A percentile compares a stretch with the other conserved stretches of the same genome.
These are phyloP conservation scores for Dynastes tityus DNA, from an alignment of 2,888 invertebrate species.

Conservation along the genomic window DNA sequence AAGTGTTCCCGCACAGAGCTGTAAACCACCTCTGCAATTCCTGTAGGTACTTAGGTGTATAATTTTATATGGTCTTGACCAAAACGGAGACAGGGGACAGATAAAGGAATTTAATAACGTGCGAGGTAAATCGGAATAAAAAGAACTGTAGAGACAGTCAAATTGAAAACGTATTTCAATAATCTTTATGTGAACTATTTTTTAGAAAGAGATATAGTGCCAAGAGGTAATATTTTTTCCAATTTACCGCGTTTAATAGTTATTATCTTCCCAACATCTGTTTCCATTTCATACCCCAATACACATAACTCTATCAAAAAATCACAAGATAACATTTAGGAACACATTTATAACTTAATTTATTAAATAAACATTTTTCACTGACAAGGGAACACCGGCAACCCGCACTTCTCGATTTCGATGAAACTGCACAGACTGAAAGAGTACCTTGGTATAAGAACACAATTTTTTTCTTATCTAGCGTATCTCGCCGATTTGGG, in stretches of 20 bases:
- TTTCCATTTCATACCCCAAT: neutral
- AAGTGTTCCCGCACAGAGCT: constrained; percentile 7
- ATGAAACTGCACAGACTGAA: no score
- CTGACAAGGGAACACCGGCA: no score
- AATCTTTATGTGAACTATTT: no score
- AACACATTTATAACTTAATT: neutral
- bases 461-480: no score
- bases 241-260: constrained; percentile 3
- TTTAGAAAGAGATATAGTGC: no score
- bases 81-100: neutral
- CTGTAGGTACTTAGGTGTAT: constrained; percentile 5
- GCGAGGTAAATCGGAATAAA: neutral
- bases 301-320: neutral
- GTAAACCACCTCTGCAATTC: constrained; percentile 16
- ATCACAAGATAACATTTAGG: neutral
- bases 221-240: neutral
- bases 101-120: neutral
- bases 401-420: no score
- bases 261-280: neutral
- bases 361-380: neutral
- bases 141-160: no score
- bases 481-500: no score
- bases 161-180: no score
- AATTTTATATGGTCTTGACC: neutral
- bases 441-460: no score